phyloP scores from a whole-genome alignment of 2,888 invertebrate genomes.

The Chymomyza amoena region DNA sequence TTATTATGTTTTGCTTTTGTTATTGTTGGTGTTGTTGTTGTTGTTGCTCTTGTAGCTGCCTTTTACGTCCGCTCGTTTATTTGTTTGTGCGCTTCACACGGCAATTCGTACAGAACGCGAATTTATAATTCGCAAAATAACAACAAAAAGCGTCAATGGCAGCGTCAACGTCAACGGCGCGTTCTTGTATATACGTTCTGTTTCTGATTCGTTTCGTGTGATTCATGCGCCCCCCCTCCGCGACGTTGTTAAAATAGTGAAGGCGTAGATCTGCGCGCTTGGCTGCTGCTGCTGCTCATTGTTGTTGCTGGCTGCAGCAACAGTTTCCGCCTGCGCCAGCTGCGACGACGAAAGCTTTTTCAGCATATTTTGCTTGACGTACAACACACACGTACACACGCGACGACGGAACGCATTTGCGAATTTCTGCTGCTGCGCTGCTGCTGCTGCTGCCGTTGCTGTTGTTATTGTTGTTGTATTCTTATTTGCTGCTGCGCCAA shows the following conservation, averaged over 20 bases:
- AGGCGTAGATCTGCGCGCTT: conserved; percentile 7
- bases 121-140: conserved; percentile 48
- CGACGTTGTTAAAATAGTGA: conserved; percentile 21
- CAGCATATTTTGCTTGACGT: conserved; percentile 54
- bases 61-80: conserved; percentile 26
- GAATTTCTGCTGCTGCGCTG: conserved; percentile 1
- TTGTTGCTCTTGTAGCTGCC: background rate
- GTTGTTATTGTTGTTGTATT: conserved; percentile 21
- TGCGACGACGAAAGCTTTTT: conserved; percentile 61
- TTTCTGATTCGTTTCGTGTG: conserved; percentile 35
- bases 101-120: conserved; percentile 54
- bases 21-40: conserved; percentile 11
- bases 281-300: background rate
- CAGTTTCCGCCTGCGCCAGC: conserved; percentile 68
- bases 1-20: conserved; percentile 47
- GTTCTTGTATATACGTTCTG: background rate
- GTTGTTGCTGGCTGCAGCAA: conserved; percentile 28
- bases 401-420: conserved; percentile 22
- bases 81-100: conserved; percentile 53
- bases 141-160: conserved; percentile 12
- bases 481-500: conserved; percentile 56
- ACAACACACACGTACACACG: conserved; percentile 30
- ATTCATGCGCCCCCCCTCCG: conserved; percentile 49
- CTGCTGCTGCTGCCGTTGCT: background rate
- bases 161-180: background rate